Evolutionary conservation across 2,888 invertebrate genomes (phyloP).

Genomic region (Ophion slaviceki): DNA sequence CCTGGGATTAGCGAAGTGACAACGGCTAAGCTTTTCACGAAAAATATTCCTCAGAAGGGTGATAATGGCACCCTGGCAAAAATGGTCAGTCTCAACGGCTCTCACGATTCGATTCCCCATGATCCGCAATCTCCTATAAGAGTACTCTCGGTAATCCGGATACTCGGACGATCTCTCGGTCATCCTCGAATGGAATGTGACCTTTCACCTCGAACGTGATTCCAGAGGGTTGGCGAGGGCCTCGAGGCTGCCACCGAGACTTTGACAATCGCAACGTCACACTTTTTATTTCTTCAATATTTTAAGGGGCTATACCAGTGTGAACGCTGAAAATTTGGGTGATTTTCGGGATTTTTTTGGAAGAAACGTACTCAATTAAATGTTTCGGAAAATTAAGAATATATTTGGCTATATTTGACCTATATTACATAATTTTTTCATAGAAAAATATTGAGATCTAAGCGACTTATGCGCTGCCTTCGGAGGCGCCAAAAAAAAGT

Average conservation of each 20-base stretch:
- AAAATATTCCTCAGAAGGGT: slow-evolving; percentile 4
- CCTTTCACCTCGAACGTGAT: slow-evolving; percentile 36
- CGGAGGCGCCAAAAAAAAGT: no score
- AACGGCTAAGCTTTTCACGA: not conserved
- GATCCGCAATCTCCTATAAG: not conserved
- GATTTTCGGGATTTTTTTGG: no score
- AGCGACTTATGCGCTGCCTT: no score
- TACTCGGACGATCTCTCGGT: slow-evolving; percentile 19
- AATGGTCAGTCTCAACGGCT: not conserved
- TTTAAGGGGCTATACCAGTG: not conserved
- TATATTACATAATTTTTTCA: no score
- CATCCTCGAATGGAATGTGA: slow-evolving; percentile 37
- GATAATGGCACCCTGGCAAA: not conserved
- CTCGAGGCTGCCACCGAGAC: not conserved
- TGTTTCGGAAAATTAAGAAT: no score
- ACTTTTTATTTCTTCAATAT: slow-evolving; percentile 4
- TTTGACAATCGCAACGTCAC: slow-evolving; percentile 9
- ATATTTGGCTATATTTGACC: no score
- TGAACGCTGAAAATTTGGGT: no score
- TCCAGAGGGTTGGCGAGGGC: not conserved
- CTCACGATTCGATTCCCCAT: not conserved
- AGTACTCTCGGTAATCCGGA: not conserved
- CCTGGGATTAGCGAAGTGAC: slow-evolving; percentile 44
- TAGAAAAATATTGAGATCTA: no score
- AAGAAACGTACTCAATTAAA: no score